Base-by-base conservation (phyloP, 2,888 invertebrate species). In the Apodemia zela region DNA sequence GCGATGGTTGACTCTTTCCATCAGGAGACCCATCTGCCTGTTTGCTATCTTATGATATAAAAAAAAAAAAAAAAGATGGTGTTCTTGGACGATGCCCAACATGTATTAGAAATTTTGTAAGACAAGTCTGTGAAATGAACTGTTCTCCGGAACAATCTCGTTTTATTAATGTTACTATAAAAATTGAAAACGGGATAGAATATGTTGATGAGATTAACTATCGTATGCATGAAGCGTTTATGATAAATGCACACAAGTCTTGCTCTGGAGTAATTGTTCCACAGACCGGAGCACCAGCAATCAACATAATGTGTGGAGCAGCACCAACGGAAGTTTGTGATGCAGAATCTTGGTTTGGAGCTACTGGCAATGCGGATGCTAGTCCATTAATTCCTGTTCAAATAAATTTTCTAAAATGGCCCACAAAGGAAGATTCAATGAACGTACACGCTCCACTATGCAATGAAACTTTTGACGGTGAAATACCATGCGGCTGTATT, bases 31-130 rank as follows among this genome's bases (percentile, higher is more conserved):
- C n/a, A n/a, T n/a, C n/a, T n/a, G n/a, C n/a, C n/a, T n/a, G n/a
- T n/a, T n/a, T n/a, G n/a, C n/a, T n/a, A n/a, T n/a, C n/a, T n/a
- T n/a, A n/a, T n/a, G n/a, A n/a, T n/a, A n/a, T n/a, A n/a, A n/a
- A n/a, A n/a, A n/a, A n/a, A n/a, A n/a, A n/a, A n/a, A n/a, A n/a
- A n/a, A n/a, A n/a, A 0, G 94, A 94, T 58, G 92, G 93, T 61
- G 82, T 98, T 0, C 94, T 97, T 25, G 93, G 94, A 4, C 92
- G 97, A 54, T 99, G 99, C 78, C 96, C 97, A 0, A 94, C 96
- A 0, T 99, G 98, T 77, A 82, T 93, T 1, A 87, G 93, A 66
- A 99, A 98, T 80, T 94, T 97, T 72, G 93, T 76, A 94, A 90
- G 93, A 59, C 93, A 95, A 51, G 95, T 96, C 70, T 99, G 99